A percentile compares a stretch with the other conserved stretches of the same genome.
phyloP scores from a whole-genome alignment of 1,140 invertebrate genomes.

The Drosophila ironensis region DNA sequence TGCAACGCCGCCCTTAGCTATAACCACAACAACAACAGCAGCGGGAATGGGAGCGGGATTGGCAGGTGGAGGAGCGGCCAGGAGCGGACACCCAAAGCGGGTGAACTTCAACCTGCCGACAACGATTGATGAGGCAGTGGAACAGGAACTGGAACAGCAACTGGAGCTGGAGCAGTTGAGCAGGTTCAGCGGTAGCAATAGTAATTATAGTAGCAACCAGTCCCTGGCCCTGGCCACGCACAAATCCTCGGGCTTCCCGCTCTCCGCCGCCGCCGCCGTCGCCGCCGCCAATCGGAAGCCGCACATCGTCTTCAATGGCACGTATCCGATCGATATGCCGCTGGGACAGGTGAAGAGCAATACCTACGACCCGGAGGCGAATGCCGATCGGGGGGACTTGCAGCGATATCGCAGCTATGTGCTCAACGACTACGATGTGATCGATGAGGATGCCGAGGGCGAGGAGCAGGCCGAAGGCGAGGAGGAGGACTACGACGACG shows the following conservation, averaged over 20 bases:
- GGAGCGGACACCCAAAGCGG: constrained; percentile 33
- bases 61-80: neutral
- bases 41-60: neutral
- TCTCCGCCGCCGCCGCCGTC: no score
- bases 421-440: constrained; percentile 57
- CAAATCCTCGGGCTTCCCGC: neutral
- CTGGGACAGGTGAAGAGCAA: constrained; percentile 33
- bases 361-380: constrained; percentile 72
- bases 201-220: neutral
- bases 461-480: constrained; percentile 60
- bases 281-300: no score
- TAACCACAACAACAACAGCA: constrained; percentile 5
- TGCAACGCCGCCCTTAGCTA: constrained; percentile 13
- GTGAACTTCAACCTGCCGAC: constrained; percentile 71
- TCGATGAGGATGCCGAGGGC: constrained; percentile 63
- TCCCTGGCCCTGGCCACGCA: constrained; percentile 14
- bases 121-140: constrained; percentile 53
- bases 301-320: constrained; percentile 88
- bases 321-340: constrained; percentile 90
- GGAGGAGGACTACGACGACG: constrained; percentile 40
- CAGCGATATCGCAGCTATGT: constrained; percentile 67
- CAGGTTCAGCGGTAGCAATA: neutral
- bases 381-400: constrained; percentile 59
- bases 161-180: constrained; percentile 4
- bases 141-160: constrained; percentile 51